These are phyloP conservation scores for Eriosoma lanigerum DNA, from an alignment of 1,140 invertebrate species.

Conservation along the genomic window DNA sequence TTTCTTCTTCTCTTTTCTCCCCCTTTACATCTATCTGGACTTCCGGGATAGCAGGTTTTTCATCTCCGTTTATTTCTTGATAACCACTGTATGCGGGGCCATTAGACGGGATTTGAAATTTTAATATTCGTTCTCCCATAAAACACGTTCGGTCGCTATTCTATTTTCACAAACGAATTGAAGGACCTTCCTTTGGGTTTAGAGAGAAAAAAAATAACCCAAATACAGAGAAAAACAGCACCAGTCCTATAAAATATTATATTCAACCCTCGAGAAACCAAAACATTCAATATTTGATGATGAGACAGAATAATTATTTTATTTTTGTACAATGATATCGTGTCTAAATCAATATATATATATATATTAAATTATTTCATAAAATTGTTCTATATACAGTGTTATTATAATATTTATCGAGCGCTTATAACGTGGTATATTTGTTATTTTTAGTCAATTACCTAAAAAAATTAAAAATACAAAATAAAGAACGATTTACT, in stretches of 20 bases:
- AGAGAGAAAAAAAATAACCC: background rate
- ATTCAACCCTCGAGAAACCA: too few species aligned
- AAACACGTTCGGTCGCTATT: background rate
- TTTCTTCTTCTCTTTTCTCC: background rate
- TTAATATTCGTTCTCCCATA: constrained; percentile 18
- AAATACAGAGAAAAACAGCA: background rate
- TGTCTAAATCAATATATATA: too few species aligned
- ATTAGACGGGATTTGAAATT: constrained; percentile 30
- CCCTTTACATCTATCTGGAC: background rate
- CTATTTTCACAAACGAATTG: constrained; percentile 15
- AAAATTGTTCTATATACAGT: too few species aligned
- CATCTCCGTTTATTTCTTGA: background rate
- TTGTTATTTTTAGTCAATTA: too few species aligned
- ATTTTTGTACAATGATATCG: too few species aligned
- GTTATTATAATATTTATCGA: too few species aligned
- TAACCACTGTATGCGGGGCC: background rate
- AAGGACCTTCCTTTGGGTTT: background rate
- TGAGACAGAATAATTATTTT: too few species aligned
- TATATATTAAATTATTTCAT: too few species aligned
- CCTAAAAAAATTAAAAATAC: too few species aligned
- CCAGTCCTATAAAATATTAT: background rate
- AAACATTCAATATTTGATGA: too few species aligned
- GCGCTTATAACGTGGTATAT: too few species aligned
- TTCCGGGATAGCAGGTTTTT: background rate
- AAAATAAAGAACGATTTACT: too few species aligned